These are phyloP conservation scores for Pseudomyrmex flavicornis DNA, from an alignment of 1,140 invertebrate genomes.

Conservation along the genomic window DNA sequence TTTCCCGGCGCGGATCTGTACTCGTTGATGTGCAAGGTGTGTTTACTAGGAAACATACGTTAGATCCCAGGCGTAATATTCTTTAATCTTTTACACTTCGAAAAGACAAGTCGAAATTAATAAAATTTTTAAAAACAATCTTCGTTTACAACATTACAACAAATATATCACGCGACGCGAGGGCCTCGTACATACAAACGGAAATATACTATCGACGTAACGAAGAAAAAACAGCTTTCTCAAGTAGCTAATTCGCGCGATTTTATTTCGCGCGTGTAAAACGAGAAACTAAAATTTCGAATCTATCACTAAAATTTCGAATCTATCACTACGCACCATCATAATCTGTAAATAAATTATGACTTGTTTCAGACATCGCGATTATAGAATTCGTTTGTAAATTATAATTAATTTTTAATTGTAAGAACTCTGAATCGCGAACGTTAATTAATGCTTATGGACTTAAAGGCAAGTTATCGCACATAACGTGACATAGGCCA, in stretches of 20 bases:
- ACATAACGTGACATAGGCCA: conserved; percentile 70
- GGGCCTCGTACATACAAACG: neutral
- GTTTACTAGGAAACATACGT: conserved; percentile 71
- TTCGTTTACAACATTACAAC: conserved; percentile 39
- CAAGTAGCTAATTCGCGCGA: conserved; percentile 16
- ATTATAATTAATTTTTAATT: conserved; percentile 17
- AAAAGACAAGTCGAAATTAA: conserved; percentile 43
- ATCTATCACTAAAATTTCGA: conserved; percentile 54
- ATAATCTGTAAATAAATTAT: conserved; percentile 7
- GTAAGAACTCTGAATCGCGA: conserved; percentile 41
- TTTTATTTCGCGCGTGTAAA: neutral
- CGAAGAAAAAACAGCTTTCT: conserved; percentile 24
- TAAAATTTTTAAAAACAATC: conserved; percentile 44
- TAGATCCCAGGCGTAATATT: conserved; percentile 49
- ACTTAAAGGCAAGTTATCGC: conserved; percentile 69
- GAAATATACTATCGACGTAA: conserved; percentile 3
- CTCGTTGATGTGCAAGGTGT: conserved; percentile 68
- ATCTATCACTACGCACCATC: conserved; percentile 1
- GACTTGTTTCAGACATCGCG: too few species aligned
- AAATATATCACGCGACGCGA: conserved; percentile 28
- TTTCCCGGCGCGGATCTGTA: conserved; percentile 36
- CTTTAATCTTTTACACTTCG: conserved; percentile 43
- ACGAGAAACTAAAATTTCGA: conserved; percentile 65
- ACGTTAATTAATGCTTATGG: conserved; percentile 51
- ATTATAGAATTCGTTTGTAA: too few species aligned